A percentile compares a stretch with the other conserved stretches of the same genome.
phyloP scores from a whole-genome alignment of 2,113 vertebrate genomes.

The Rhynchopsitta pachyrhyncha region DNA sequence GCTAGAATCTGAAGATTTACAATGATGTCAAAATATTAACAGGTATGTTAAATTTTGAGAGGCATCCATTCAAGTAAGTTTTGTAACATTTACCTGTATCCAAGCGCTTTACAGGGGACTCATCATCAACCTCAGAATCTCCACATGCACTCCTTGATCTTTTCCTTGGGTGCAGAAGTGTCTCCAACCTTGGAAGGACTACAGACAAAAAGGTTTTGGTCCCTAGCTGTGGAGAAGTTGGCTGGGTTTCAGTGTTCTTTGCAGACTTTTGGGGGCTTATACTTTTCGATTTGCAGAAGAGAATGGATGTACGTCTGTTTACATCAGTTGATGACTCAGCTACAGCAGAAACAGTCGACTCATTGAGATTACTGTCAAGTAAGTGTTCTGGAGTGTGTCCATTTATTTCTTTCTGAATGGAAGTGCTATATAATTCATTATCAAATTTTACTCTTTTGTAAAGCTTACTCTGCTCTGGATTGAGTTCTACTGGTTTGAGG shows the following conservation, averaged over 20 bases:
- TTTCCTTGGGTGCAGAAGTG: conserved; percentile 94
- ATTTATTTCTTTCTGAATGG: conserved; percentile 81
- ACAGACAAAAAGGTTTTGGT: conserved; percentile 98
- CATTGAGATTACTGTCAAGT: conserved; percentile 84
- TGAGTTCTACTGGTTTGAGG: conserved; percentile 91
- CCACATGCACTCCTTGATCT: conserved; percentile 88
- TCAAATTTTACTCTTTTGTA: conserved; percentile 83
- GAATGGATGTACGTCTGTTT: conserved; percentile 89
- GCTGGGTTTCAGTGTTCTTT: conserved; percentile 82
- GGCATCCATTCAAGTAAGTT: conserved; percentile 22
- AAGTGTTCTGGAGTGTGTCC: conserved; percentile 85
- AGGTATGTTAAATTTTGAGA: conserved; percentile 19
- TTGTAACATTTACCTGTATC: conserved; percentile 83
- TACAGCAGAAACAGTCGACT: conserved; percentile 86
- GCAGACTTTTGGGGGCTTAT: conserved; percentile 84
- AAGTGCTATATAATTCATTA: conserved; percentile 79
- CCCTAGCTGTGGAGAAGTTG: conserved; percentile 86
- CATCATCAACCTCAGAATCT: conserved; percentile 83
- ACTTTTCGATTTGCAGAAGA: conserved; percentile 94
- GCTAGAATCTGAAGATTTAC: not conserved
- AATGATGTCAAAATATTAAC: not conserved
- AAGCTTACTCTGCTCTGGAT: conserved; percentile 84
- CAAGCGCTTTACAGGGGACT: conserved; percentile 87
- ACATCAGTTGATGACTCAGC: conserved; percentile 86
- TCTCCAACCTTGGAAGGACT: conserved; percentile 97